A percentile compares a stretch with the other conserved stretches of the same genome.
These are phyloP conservation scores for Pyrrhosoma nymphula DNA, from an alignment of 2,888 invertebrate species.

Conservation along the genomic window DNA sequence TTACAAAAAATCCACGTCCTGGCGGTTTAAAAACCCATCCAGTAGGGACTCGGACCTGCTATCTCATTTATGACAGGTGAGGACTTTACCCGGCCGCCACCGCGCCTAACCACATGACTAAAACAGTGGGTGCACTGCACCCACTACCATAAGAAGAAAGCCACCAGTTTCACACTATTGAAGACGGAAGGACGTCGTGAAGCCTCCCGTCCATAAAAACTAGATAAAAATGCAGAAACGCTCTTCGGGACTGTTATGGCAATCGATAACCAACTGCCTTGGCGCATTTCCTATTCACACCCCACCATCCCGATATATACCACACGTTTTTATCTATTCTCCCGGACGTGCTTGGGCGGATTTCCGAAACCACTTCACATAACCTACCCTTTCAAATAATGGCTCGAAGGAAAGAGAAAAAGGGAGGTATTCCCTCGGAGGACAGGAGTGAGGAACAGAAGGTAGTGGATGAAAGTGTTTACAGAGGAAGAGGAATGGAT, in stretches of 20 bases:
- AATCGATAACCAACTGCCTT: constrained; percentile 15
- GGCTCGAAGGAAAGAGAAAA: constrained; percentile 69
- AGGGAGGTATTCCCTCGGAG: neutral
- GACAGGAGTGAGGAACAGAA: neutral
- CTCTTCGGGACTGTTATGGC: constrained; percentile 9
- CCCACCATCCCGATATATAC: neutral
- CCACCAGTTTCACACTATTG: too few relatives aligned
- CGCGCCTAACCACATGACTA: too few relatives aligned
- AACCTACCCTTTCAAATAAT: neutral
- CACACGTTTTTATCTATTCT: neutral
- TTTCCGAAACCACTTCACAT: constrained; percentile 42
- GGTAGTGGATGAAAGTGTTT: neutral
- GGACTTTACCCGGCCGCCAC: too few relatives aligned
- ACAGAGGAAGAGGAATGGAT: neutral
- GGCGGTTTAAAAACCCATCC: too few relatives aligned
- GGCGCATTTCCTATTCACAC: constrained; percentile 68
- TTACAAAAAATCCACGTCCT: too few relatives aligned
- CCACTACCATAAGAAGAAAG: too few relatives aligned
- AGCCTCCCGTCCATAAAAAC: neutral
- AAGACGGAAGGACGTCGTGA: neutral
- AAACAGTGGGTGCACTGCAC: too few relatives aligned
- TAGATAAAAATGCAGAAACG: neutral
- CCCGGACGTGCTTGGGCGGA: neutral
- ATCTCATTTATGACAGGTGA: too few relatives aligned
- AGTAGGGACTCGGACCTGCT: too few relatives aligned